phyloP scores from a whole-genome alignment of 2,113 vertebrate genomes.

The Orycteropus afer region DNA sequence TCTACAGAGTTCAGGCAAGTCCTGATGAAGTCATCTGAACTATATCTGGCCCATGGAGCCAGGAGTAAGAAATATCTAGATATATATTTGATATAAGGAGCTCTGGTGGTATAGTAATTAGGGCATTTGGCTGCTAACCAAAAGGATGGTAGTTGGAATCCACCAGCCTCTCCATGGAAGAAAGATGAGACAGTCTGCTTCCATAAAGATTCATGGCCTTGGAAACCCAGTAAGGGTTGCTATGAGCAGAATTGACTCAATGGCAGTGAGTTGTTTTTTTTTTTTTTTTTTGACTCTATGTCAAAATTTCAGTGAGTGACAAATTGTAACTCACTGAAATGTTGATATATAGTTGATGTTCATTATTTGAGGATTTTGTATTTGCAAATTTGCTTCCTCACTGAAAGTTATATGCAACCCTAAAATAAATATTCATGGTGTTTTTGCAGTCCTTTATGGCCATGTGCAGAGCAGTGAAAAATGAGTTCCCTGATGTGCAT shows the following conservation, averaged over 20 bases:
- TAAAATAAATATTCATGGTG: not conserved
- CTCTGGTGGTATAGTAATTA: too few species aligned
- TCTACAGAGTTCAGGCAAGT: not conserved
- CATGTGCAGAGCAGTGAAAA: not conserved
- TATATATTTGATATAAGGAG: too few species aligned
- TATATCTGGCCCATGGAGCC: not conserved
- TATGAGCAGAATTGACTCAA: too few species aligned
- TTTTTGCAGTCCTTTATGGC: not conserved
- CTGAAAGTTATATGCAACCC: not conserved
- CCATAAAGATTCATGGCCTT: too few species aligned
- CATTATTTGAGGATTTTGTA: not conserved
- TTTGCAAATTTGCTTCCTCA: not conserved
- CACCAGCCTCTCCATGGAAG: too few species aligned
- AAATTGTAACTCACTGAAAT: not conserved
- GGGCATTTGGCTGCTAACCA: too few species aligned
- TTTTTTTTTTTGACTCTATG: too few species aligned
- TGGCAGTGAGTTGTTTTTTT: too few species aligned
- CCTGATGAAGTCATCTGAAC: not conserved
- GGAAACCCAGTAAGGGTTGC: too few species aligned
- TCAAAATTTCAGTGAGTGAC: too few species aligned
- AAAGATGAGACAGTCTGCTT: too few species aligned
- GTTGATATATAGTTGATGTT: not conserved
- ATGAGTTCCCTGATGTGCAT: not conserved
- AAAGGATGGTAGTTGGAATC: too few species aligned
- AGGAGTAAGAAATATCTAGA: not conserved